Conservation (phyloP, 2,113 vertebrate species). For the Craseonycteris thonglongyai region DNA sequence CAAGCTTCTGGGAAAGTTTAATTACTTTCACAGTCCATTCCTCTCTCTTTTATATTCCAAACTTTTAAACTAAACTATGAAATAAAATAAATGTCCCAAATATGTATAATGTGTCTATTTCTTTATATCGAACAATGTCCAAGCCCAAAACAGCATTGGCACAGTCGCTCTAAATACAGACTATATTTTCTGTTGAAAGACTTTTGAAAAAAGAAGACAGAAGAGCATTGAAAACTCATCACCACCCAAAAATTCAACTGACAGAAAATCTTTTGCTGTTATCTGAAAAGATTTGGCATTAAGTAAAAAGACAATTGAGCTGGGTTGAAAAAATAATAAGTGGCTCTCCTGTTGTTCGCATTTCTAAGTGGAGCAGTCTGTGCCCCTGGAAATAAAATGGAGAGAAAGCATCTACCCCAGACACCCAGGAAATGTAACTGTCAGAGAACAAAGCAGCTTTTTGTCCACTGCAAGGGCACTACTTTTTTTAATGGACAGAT, state of each 20-base stretch:
- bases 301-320: conserved; percentile 29
- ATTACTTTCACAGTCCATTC: conserved; percentile 30
- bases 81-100: not conserved
- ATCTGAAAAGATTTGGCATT: conserved; percentile 32
- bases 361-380: not conserved
- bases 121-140: not conserved
- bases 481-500: not conserved
- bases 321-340: conserved; percentile 3
- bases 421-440: not conserved
- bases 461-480: not conserved
- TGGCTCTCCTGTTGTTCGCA: not conserved
- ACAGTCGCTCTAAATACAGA: not conserved
- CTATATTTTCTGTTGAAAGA: not conserved
- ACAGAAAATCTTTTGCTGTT: conserved; percentile 47
- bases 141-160: not conserved
- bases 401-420: not conserved
- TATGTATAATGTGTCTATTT: not conserved
- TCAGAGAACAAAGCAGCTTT: not conserved
- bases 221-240: conserved; percentile 17
- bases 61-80: conserved; percentile 30
- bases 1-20: conserved; percentile 38
- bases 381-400: not conserved
- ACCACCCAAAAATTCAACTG: not conserved
- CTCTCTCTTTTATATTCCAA: conserved; percentile 36
- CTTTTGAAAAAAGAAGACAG: conserved; percentile 14